Evolutionary conservation across 2,113 vertebrate species (phyloP).

Genomic region (Brienomyrus longianalis): DNA sequence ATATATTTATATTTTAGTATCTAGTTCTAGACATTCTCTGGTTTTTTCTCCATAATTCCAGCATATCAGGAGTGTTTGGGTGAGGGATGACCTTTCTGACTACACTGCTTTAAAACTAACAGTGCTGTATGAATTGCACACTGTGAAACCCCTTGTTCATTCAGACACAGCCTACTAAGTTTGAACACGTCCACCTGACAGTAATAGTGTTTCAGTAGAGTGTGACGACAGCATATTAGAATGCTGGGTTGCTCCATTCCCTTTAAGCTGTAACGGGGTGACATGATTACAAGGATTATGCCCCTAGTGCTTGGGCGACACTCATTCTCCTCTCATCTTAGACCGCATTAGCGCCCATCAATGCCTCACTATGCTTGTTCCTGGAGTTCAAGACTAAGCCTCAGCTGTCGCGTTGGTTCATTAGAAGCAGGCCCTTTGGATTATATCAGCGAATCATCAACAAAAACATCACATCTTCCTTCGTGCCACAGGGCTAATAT

Average conservation of each 20-base stretch:
- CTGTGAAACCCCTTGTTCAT: not conserved
- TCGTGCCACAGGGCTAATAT: not conserved
- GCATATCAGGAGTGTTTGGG: not conserved
- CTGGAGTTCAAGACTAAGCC: not conserved
- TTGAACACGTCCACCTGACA: not conserved
- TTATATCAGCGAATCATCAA: not conserved
- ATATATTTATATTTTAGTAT: not conserved
- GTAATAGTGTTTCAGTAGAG: not conserved
- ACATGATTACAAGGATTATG: not conserved
- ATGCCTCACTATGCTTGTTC: not conserved
- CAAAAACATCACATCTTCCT: not conserved
- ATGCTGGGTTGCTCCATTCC: not conserved
- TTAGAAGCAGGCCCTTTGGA: not conserved
- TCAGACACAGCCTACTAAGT: not conserved
- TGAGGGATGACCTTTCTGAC: not conserved
- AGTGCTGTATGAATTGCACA: not conserved
- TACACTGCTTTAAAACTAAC: not conserved
- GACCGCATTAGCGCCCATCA: not conserved
- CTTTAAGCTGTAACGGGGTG: not conserved
- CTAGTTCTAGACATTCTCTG: not conserved
- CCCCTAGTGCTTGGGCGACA: not conserved
- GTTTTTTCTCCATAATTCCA: not conserved
- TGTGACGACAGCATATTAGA: not conserved
- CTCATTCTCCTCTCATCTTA: slow-evolving; percentile 8
- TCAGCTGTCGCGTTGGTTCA: not conserved